phyloP scores from a whole-genome alignment of 1,140 invertebrate genomes.

The Sinella curviseta region DNA sequence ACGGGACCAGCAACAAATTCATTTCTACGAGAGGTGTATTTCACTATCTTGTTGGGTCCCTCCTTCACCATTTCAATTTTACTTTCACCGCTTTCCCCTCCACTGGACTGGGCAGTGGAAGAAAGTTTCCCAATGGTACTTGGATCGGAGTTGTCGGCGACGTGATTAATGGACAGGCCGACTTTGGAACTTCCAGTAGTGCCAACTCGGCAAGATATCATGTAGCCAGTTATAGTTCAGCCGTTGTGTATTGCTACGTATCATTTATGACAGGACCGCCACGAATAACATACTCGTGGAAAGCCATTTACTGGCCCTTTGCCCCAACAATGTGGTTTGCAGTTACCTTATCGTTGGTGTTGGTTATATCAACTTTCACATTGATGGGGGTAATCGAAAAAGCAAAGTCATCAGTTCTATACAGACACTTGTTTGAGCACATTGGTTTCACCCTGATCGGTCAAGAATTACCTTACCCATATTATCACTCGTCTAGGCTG shows the following conservation, averaged over 20 bases:
- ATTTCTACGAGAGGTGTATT: background rate
- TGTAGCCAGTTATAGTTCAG: background rate
- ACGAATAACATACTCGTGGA: constrained; percentile 2
- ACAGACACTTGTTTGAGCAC: background rate
- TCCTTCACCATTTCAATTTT: background rate
- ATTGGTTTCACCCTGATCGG: background rate
- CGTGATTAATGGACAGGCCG: background rate
- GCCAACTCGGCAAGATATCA: background rate
- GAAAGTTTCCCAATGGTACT: background rate
- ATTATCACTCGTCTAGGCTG: background rate
- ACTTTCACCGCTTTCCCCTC: background rate
- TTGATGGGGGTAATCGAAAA: background rate
- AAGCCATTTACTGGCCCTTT: constrained; percentile 11
- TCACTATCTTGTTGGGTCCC: background rate
- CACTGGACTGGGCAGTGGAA: background rate
- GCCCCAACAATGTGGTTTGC: background rate
- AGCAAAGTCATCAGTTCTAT: background rate
- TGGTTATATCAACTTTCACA: background rate
- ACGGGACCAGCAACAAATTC: background rate
- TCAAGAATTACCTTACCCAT: background rate
- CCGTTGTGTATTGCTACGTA: background rate
- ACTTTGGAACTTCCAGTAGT: background rate
- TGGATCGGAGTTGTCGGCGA: constrained; percentile 4
- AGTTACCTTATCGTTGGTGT: background rate
- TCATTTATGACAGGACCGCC: background rate